A percentile compares a stretch with the other conserved stretches of the same genome.
Evolutionary conservation across 2,888 invertebrate genomes (phyloP).

Genomic region (Mamestra brassicae): DNA sequence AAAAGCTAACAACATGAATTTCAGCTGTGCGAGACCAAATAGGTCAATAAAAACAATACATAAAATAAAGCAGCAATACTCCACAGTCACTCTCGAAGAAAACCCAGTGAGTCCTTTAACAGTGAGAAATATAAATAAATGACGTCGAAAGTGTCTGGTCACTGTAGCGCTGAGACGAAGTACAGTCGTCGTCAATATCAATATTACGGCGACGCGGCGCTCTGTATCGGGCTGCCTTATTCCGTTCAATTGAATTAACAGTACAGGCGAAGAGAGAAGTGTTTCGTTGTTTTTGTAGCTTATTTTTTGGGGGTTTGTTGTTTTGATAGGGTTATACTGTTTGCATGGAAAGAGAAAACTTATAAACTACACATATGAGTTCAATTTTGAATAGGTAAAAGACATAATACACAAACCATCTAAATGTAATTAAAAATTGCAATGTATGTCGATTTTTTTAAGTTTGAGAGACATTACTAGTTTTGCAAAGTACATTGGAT

Average conservation of each 20-base stretch:
- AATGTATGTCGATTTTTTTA: too few species aligned
- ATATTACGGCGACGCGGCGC: slow-evolving; percentile 67
- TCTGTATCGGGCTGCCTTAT: slow-evolving; percentile 75
- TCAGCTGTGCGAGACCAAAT: too few species aligned
- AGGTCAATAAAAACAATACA: not conserved
- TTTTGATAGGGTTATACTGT: not conserved
- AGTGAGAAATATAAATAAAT: slow-evolving; percentile 63
- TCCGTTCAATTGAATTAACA: slow-evolving; percentile 72
- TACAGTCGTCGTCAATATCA: slow-evolving; percentile 82
- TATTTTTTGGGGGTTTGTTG: not conserved
- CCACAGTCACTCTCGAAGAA: slow-evolving; percentile 26
- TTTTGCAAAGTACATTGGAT: too few species aligned
- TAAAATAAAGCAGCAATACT: slow-evolving; percentile 34
- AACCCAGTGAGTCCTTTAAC: slow-evolving; percentile 50
- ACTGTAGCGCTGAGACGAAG: slow-evolving; percentile 75
- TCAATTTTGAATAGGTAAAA: too few species aligned
- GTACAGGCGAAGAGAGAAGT: slow-evolving; percentile 67
- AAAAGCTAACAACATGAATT: too few species aligned
- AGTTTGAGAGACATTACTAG: too few species aligned
- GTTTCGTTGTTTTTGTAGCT: slow-evolving; percentile 9
- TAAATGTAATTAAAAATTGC: too few species aligned
- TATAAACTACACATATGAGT: not conserved
- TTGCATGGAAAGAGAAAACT: not conserved
- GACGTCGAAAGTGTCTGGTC: slow-evolving; percentile 72
- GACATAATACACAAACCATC: too few species aligned